phyloP scores from a whole-genome alignment of 2,113 vertebrate genomes.

The Microcebus ravelobensis region DNA sequence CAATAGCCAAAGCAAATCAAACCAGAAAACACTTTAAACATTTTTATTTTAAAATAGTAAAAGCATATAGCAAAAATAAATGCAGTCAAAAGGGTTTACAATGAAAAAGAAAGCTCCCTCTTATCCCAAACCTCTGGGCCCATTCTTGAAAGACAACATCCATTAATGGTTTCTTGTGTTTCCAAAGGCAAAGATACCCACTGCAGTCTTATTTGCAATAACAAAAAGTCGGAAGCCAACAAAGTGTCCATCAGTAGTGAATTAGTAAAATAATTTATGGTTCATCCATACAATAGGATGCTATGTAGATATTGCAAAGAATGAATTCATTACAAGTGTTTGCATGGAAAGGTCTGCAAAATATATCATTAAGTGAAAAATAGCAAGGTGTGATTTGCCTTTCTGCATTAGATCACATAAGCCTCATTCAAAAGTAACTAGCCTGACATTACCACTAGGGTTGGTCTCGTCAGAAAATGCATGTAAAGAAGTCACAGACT shows the following conservation, averaged over 20 bases:
- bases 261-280: constrained; percentile 16
- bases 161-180: constrained; percentile 43
- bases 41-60: not conserved
- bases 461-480: constrained; percentile 61
- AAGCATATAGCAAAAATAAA: constrained; percentile 14
- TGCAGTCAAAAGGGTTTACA: not conserved
- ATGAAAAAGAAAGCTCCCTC: not conserved
- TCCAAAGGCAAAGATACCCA: not conserved
- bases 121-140: not conserved
- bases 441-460: not conserved
- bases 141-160: not conserved
- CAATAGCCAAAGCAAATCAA: not conserved
- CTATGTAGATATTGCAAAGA: constrained; percentile 23
- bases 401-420: constrained; percentile 27
- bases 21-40: not conserved
- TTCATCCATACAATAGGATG: not conserved
- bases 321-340: constrained; percentile 11
- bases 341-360: constrained; percentile 40
- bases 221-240: not conserved
- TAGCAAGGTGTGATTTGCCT: constrained; percentile 6
- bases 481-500: constrained; percentile 25
- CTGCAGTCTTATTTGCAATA: not conserved
- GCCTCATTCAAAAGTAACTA: constrained; percentile 37
- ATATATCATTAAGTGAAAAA: constrained; percentile 18
- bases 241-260: not conserved